Evolutionary conservation across 2,113 vertebrate species (phyloP).

Genomic region (Sapayoa aenigma): DNA sequence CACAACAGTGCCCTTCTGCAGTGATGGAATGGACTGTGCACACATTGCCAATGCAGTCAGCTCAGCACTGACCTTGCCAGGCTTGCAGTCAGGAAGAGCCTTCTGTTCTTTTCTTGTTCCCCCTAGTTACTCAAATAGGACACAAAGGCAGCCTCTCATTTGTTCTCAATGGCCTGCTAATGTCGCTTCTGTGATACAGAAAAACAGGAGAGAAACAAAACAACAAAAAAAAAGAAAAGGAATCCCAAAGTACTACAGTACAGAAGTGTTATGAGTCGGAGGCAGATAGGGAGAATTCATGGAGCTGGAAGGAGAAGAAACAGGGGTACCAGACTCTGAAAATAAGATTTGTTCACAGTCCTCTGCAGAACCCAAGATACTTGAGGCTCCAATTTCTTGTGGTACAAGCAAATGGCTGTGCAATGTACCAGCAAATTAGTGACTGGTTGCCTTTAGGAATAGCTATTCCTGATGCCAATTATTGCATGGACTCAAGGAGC

Average conservation of each 20-base stretch:
- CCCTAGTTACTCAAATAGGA: not conserved
- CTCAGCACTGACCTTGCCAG: not conserved
- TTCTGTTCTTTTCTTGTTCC: not conserved
- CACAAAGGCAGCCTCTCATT: not conserved
- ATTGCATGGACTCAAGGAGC: not conserved
- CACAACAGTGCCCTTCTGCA: not conserved
- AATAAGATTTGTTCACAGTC: not conserved
- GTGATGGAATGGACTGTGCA: too few relatives aligned
- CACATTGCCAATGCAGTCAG: not conserved
- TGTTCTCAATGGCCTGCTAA: not conserved
- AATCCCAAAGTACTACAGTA: not conserved
- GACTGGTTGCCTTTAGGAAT: not conserved
- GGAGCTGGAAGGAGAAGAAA: not conserved
- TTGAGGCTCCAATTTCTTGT: not conserved
- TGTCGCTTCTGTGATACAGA: not conserved
- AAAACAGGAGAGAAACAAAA: not conserved
- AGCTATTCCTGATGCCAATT: not conserved
- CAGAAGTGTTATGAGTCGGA: not conserved
- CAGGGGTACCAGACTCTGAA: not conserved
- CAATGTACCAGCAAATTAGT: constrained; percentile 42
- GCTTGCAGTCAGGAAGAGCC: not conserved
- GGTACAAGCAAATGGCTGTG: constrained; percentile 19
- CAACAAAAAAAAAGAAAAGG: not conserved
- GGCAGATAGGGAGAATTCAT: not conserved
- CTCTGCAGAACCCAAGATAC: not conserved